Conservation (phyloP, 2,113 vertebrate species). For the Pionites leucogaster region DNA sequence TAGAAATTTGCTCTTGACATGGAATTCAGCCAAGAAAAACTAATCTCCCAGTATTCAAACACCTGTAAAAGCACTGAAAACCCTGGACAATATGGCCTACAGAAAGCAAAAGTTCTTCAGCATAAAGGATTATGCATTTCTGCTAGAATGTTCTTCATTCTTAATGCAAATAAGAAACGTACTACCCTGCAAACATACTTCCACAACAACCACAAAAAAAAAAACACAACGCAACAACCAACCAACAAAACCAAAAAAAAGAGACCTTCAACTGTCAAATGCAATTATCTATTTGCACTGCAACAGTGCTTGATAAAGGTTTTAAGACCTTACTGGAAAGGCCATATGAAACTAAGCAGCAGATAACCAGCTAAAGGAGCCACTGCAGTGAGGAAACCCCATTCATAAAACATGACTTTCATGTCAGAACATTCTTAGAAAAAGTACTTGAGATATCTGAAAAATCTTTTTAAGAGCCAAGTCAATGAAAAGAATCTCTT, state of each 20-base stretch:
- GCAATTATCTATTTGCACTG: not conserved
- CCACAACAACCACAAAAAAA: not conserved
- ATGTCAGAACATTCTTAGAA: not conserved
- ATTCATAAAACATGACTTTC: not conserved
- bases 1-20: slow-evolving; percentile 44
- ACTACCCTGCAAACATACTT: not conserved
- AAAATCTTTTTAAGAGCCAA: not conserved
- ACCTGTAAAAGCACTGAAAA: slow-evolving; percentile 60
- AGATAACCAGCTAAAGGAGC: not conserved
- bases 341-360: not conserved
- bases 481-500: not conserved
- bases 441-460: not conserved
- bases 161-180: not conserved
- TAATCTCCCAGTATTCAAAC: slow-evolving; percentile 38
- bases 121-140: not conserved
- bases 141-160: not conserved
- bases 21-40: slow-evolving; percentile 63
- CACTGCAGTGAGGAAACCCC: not conserved
- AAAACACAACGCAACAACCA: not conserved
- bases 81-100: slow-evolving; percentile 1
- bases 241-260: not conserved
- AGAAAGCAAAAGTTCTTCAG: slow-evolving; percentile 4
- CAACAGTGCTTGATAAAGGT: not conserved
- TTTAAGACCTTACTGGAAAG: not conserved
- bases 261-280: not conserved